phyloP scores from a whole-genome alignment of 2,113 vertebrate genomes.

The Oncorhynchus masou region DNA sequence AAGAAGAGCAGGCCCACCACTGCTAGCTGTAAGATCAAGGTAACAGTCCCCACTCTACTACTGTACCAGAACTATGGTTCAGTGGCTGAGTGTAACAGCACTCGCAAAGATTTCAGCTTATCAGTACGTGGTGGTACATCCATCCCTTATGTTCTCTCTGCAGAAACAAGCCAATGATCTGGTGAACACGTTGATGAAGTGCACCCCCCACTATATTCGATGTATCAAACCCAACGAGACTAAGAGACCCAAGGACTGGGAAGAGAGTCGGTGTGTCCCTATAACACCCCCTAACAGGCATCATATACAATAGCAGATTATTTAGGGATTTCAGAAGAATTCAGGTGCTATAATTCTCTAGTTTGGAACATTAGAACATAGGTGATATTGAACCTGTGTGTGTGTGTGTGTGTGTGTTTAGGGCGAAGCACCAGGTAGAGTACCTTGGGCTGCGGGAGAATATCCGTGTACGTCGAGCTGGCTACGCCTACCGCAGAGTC shows the following conservation, averaged over 20 bases:
- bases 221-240: slow-evolving; percentile 99
- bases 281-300: background rate
- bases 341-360: too few relatives aligned
- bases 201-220: slow-evolving; percentile 96
- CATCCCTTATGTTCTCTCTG: background rate
- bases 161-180: slow-evolving; percentile 96
- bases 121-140: background rate
- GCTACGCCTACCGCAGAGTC: slow-evolving; percentile 88
- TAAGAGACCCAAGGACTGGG: slow-evolving; percentile 92
- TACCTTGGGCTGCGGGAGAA: slow-evolving; percentile 94
- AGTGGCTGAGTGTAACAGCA: background rate
- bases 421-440: slow-evolving; percentile 92
- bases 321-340: too few relatives aligned
- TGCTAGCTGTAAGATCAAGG: slow-evolving; percentile 92
- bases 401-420: slow-evolving; percentile 36
- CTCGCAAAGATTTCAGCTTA: background rate
- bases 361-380: background rate
- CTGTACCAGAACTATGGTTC: background rate
- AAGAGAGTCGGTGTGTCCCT: slow-evolving; percentile 86
- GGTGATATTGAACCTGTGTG: background rate
- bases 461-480: slow-evolving; percentile 88
- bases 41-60: slow-evolving; percentile 40
- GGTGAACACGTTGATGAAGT: slow-evolving; percentile 92
- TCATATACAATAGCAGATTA: too few relatives aligned
- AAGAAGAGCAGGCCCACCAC: slow-evolving; percentile 93